Conservation (phyloP, 2,888 invertebrate species). For the Apoda limacodes region DNA sequence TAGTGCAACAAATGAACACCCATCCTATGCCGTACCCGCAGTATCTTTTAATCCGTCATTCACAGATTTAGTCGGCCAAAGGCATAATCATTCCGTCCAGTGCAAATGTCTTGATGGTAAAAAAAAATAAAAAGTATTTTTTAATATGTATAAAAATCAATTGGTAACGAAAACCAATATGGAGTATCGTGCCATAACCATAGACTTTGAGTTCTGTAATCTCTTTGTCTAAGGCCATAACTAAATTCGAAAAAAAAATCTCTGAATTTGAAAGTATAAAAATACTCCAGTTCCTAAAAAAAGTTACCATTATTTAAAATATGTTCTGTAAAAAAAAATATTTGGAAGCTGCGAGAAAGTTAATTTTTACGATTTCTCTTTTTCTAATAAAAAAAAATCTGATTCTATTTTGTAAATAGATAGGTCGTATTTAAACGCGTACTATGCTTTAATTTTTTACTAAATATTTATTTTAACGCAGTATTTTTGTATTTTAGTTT, state of each 20-base stretch:
- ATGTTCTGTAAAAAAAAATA: slow-evolving; percentile 10
- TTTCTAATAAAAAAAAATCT: too few species aligned
- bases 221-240: slow-evolving; percentile 14
- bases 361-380: slow-evolving; percentile 21
- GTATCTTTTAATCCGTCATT: slow-evolving; percentile 45
- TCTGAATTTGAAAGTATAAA: slow-evolving; percentile 26
- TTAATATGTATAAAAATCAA: slow-evolving; percentile 4
- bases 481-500: too few species aligned
- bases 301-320: slow-evolving; percentile 21
- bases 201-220: slow-evolving; percentile 10
- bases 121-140: slow-evolving; percentile 20
- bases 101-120: slow-evolving; percentile 57
- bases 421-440: slow-evolving; percentile 31
- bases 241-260: too few species aligned
- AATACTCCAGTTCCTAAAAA: slow-evolving; percentile 32
- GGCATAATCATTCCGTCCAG: slow-evolving; percentile 40
- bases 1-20: slow-evolving; percentile 48
- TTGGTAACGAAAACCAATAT: slow-evolving; percentile 6
- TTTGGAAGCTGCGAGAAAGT: too few species aligned
- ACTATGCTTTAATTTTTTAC: too few species aligned
- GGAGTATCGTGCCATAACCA: slow-evolving; percentile 36
- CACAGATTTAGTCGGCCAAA: slow-evolving; percentile 32
- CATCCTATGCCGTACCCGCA: slow-evolving; percentile 48
- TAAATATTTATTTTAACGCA: too few species aligned
- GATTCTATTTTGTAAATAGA: slow-evolving; percentile 35